Base-by-base conservation (phyloP, 2,888 invertebrate species). In the Tachina lurida region DNA sequence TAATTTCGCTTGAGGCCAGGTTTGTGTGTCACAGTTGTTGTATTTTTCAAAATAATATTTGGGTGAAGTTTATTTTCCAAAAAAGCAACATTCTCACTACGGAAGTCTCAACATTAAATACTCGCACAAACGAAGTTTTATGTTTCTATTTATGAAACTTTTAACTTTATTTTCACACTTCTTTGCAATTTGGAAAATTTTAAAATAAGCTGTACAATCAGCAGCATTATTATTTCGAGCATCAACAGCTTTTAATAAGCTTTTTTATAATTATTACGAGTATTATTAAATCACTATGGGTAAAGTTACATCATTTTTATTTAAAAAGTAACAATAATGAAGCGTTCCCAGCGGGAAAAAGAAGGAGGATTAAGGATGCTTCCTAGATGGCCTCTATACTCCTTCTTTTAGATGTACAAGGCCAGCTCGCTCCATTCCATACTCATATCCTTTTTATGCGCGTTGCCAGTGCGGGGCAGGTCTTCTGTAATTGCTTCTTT, bases 131-230 rank as follows among this genome's bases (percentile, higher is more conserved):
- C 15, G n/a, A 77, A 73, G 54, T 68, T 73, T 60, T 67, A 13
- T 17, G 2, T 58, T 45, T 43, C 17, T n/a, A 70, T 63, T 68
- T 41, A 41, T 63, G 43, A 77, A 84, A 79, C 45, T 87, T 87
- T 84, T 52, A 73, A 79, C 54, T 60, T 56, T 65, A 74, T 89
- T 91, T 89, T 87, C 87, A 88, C 88, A 85, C 86, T 87, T 82
- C 79, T 84, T 87, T 89, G 88, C 88, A 65, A 22, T 67, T 12
- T 67, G 4, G 47, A 67, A 65, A 45, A 8, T 45, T 45, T 56
- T 56, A 56, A 7, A 31, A 31, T 0, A 31, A 31, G 31, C 7
- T 31, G 31, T 31, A 31, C 0, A 31, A 31, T 56, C 7, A 22
- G 22, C 1, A 22, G 19, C 7, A 56, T 56, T 56, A 9, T 49